These are phyloP conservation scores for Helleia helle DNA, from an alignment of 2,888 invertebrate species.

Conservation along the genomic window DNA sequence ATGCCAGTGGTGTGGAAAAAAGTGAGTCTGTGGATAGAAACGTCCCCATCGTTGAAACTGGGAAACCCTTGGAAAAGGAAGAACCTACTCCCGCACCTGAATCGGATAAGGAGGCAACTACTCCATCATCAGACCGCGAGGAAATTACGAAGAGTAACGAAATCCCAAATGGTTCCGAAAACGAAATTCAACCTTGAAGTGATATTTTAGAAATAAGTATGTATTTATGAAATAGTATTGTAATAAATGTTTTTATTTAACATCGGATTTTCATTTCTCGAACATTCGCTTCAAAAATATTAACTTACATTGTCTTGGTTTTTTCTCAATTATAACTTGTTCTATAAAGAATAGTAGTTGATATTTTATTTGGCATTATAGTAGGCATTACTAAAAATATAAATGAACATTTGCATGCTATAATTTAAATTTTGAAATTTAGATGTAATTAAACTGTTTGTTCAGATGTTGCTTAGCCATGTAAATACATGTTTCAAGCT, in stretches of 20 bases:
- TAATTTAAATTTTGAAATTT: too few species aligned
- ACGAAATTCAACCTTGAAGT: conserved; percentile 46
- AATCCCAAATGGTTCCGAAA: conserved; percentile 38
- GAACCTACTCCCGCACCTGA: conserved; percentile 11
- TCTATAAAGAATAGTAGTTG: too few species aligned
- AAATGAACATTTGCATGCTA: too few species aligned
- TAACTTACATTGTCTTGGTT: not conserved
- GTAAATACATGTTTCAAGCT: too few species aligned
- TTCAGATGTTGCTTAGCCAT: too few species aligned
- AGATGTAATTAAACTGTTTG: too few species aligned
- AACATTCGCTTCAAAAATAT: not conserved
- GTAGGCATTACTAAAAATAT: too few species aligned
- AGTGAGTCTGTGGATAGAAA: conserved; percentile 37
- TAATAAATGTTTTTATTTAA: conserved; percentile 56
- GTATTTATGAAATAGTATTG: conserved; percentile 57
- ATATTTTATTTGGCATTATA: too few species aligned
- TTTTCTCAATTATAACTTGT: too few species aligned
- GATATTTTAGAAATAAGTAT: conserved; percentile 50
- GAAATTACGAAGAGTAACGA: conserved; percentile 48
- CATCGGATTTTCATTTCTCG: conserved; percentile 15
- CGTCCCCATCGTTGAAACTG: conserved; percentile 46
- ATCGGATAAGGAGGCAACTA: conserved; percentile 40
- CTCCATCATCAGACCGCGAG: conserved; percentile 36
- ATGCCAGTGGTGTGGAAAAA: conserved; percentile 26
- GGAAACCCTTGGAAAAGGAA: conserved; percentile 31